Base-by-base conservation (phyloP, 2,888 invertebrate species). In the Micoletzkya japonica region DNA sequence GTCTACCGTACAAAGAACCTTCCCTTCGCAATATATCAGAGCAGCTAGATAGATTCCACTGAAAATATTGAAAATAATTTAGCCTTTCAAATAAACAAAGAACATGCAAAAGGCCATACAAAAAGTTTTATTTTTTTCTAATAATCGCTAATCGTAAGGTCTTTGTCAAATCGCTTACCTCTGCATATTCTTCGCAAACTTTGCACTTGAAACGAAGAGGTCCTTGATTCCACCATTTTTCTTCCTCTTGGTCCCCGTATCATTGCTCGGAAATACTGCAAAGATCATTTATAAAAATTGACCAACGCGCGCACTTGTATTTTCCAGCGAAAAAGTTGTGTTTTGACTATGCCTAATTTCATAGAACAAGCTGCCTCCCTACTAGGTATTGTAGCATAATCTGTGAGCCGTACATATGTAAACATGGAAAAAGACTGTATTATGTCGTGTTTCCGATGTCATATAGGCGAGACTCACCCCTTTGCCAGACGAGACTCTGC, bases 21-120 rank as follows among this genome's bases (percentile, higher is more conserved):
- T 93, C 86, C 97, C 95, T 85, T 96, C 96, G 86, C 93, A 92
- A 88, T 95, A 95, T 50, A 97, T 89, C 73, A 97, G 90, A 85
- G 94, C 93, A 0, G 95, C 93, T 80, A 98, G 88, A 86, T 94
- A 95, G 6, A 95, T 92, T 1, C 97, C 97, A 74, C 96, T 93
- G 88, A 4, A 89, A 74, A 39, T 6, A 30, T 28, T 7, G 10
- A 14, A 10, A 24, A 28, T 10, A 10, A 1, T 34, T 39, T n/a
- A 14, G n/a, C 60, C n/a, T 52, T 52, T 52, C n/a, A 6, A 52
- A 24, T 17, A 10, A 28, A 57, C 32, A 30, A 28, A 32, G 4
- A 10, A 30, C 10, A 57, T n/a, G n/a, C n/a, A n/a, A 44, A 44
- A 44, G 10, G 44, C 10, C 10, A 20, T 44, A 44, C 44, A 44